Base-by-base conservation (phyloP, 2,888 invertebrate genomes). In the Apotomis betuletana region DNA sequence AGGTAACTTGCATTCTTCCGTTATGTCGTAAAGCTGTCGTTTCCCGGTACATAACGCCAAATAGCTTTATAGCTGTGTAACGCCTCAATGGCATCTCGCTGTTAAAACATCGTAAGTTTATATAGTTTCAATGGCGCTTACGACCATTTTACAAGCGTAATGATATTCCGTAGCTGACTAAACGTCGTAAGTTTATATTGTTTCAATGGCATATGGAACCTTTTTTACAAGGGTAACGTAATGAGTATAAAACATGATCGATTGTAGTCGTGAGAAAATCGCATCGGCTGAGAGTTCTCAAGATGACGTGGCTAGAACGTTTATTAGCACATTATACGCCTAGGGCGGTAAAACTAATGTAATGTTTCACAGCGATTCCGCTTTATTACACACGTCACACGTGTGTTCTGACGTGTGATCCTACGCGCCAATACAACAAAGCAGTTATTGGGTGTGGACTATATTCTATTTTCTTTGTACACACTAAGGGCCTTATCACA, bases 191-290 rank as follows among this genome's bases (percentile, higher is more conserved):
- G 38, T 5, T 5, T n/a, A 2, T 8, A 51, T 2, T 36, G 12
- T 63, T 10, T 15, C 5, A 41, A 15, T 41, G 13, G 27, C 6
- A 4, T 1, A 27, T 27, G 12, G 15, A 4, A 15, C 15, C 13
- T 27, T 44, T 55, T 55, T 44, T 54, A 54, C 6, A 5, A 15
- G 41, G 5, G 38, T 38, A 8, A 15, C 46, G 44, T 13, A 59
- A 49, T 49, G 49, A 5, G 38, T 51, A 52, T 10, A 15, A 46
- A 49, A 55, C 44, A 44, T 4, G 54, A 64, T 64, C 55, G 64
- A 65, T 65, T 65, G 49, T 49, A 10, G 64, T 44, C 44, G 55
- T 55, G 55, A 65, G 55, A 65, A 55, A 65, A 55, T n/a, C 12
- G 55, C 64, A 55, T 27, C 54, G 64, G 41, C 5, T 64, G 12